Conservation (phyloP, 2,888 invertebrate genomes). For the Stenoptilia bipunctidactyla region DNA sequence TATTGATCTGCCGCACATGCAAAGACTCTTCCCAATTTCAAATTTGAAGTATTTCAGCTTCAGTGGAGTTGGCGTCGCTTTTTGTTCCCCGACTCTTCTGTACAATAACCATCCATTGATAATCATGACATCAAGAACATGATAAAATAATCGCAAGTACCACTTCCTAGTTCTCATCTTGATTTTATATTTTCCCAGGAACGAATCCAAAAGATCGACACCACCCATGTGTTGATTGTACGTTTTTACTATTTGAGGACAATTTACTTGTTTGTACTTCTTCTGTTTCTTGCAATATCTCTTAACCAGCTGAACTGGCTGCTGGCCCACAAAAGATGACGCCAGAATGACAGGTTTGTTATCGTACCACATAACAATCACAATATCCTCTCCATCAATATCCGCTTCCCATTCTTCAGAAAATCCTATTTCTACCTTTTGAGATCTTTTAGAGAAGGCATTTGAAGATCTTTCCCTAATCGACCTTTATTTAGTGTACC, state of each 20-base stretch:
- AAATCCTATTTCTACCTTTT: too few species aligned
- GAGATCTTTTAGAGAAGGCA: slow-evolving; percentile 13
- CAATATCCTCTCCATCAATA: slow-evolving; percentile 3
- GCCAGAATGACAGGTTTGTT: slow-evolving; percentile 15
- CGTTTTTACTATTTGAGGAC: slow-evolving; percentile 9
- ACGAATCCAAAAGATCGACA: slow-evolving; percentile 14
- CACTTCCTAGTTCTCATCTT: slow-evolving; percentile 13
- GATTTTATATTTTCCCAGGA: slow-evolving; percentile 13
- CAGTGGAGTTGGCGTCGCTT: slow-evolving; percentile 4
- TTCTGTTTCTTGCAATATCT: slow-evolving; percentile 15
- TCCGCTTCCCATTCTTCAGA: slow-evolving; percentile 14
- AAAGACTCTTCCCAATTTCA: slow-evolving; percentile 11
- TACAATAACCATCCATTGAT: slow-evolving; percentile 13
- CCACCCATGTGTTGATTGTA: slow-evolving; percentile 15
- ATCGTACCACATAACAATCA: slow-evolving; percentile 12
- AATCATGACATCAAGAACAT: slow-evolving; percentile 11
- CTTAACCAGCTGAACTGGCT: slow-evolving; percentile 4
- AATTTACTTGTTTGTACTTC: slow-evolving; percentile 12
- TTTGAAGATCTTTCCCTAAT: slow-evolving; percentile 13
- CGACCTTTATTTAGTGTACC: too few species aligned
- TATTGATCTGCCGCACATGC: slow-evolving; percentile 9
- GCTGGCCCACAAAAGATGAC: slow-evolving; percentile 14
- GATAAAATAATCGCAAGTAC: slow-evolving; percentile 15
- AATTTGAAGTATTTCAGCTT: slow-evolving; percentile 11
- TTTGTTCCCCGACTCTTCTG: slow-evolving; percentile 8